These are phyloP conservation scores for Tiliacea citrago DNA, from an alignment of 2,888 invertebrate species.

Conservation along the genomic window DNA sequence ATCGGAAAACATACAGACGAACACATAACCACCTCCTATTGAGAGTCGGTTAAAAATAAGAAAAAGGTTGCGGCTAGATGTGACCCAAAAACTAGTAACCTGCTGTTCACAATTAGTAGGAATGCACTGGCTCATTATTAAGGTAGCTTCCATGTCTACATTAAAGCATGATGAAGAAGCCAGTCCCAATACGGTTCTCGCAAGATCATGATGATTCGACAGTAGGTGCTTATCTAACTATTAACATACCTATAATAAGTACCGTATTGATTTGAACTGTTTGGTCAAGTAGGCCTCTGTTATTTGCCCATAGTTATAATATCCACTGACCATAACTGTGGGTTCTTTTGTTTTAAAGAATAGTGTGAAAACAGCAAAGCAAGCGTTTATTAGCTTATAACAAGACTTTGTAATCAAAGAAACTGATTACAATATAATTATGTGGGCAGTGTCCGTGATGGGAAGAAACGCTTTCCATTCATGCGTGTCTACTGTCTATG, in stretches of 20 bases:
- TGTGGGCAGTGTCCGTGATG: conserved; percentile 44
- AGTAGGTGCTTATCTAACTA: conserved; percentile 16
- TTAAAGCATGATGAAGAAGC: conserved; percentile 22
- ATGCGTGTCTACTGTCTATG: conserved; percentile 40
- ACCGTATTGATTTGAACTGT: conserved; percentile 38
- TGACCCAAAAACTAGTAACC: conserved; percentile 6
- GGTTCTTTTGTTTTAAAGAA: conserved; percentile 11
- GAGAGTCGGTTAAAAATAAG: background rate
- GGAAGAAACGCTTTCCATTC: conserved; percentile 37
- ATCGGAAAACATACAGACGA: no score
- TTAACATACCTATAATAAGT: conserved; percentile 22
- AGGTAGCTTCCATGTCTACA: background rate
- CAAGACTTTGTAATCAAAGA: conserved; percentile 39
- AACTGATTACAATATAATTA: conserved; percentile 56
- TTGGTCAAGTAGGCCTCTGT: conserved; percentile 6
- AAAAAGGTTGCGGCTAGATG: background rate
- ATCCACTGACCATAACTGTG: background rate
- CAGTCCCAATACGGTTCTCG: conserved; percentile 14
- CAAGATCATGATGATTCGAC: conserved; percentile 39
- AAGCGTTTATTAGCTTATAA: conserved; percentile 36
- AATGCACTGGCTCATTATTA: background rate
- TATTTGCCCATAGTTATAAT: conserved; percentile 1
- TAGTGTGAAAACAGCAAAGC: conserved; percentile 8
- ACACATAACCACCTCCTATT: no score
- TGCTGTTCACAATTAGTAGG: background rate